These are phyloP conservation scores for Aricia artaxerxes DNA, from an alignment of 2,888 invertebrate species.

Conservation along the genomic window DNA sequence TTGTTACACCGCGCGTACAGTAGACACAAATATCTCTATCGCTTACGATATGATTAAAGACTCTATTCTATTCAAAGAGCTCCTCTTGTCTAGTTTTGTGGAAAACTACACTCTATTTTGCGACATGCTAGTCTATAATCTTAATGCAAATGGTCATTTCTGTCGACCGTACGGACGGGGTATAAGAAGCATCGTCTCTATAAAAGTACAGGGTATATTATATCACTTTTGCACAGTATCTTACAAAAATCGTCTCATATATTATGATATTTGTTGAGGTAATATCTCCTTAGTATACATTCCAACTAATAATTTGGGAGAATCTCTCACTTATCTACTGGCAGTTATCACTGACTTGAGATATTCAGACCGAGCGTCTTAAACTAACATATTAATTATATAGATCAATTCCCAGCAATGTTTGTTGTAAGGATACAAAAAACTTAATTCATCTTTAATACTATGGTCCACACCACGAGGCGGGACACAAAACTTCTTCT, in stretches of 20 bases:
- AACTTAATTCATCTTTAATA: neutral
- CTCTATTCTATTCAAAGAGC: neutral
- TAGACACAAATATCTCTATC: neutral
- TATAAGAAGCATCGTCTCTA: neutral
- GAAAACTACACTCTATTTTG: neutral
- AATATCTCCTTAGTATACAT: conserved; percentile 29
- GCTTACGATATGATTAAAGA: neutral
- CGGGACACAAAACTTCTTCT: too few species aligned
- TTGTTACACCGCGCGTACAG: neutral
- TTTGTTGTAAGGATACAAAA: neutral
- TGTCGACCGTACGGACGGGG: neutral
- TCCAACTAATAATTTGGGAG: conserved; percentile 27
- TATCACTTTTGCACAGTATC: conserved; percentile 23
- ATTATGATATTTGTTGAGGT: conserved; percentile 23
- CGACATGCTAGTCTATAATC: neutral
- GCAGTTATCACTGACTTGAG: neutral
- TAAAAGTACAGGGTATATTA: conserved; percentile 14
- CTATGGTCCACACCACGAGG: neutral
- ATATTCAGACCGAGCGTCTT: neutral
- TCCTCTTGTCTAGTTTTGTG: neutral
- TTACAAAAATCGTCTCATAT: conserved; percentile 22
- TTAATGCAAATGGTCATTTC: neutral
- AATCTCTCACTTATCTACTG: conserved; percentile 9
- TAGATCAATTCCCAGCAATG: conserved; percentile 16
- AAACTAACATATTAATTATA: neutral